Conservation (phyloP, 2,888 invertebrate species). For the Fabriciana adippe region DNA sequence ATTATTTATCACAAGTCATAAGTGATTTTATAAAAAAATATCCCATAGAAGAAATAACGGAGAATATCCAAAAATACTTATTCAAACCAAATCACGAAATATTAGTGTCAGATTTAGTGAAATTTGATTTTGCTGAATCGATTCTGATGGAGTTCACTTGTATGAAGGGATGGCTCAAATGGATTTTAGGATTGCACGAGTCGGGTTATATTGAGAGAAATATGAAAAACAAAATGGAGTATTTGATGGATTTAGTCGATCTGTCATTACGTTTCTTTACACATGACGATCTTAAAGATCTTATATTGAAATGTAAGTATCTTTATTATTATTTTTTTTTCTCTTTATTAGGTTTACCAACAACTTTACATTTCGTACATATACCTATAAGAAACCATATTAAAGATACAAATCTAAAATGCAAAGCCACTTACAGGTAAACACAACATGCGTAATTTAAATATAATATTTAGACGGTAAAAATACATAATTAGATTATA, state of each 20-base stretch:
- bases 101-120: slow-evolving; percentile 40
- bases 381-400: too few relatives aligned
- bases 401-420: too few relatives aligned
- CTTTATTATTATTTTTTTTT: too few relatives aligned
- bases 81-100: slow-evolving; percentile 39
- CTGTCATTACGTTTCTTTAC: slow-evolving; percentile 46
- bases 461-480: too few relatives aligned
- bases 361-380: too few relatives aligned
- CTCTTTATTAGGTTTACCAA: too few relatives aligned
- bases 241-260: slow-evolving; percentile 47
- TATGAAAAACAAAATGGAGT: slow-evolving; percentile 40
- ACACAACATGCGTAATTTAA: too few relatives aligned
- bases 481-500: too few relatives aligned
- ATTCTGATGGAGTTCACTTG: slow-evolving; percentile 19
- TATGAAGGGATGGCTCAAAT: slow-evolving; percentile 23
- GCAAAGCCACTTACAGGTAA: too few relatives aligned
- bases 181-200: slow-evolving; percentile 26
- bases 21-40: slow-evolving; percentile 14
- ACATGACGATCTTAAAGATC: slow-evolving; percentile 40
- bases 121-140: slow-evolving; percentile 40
- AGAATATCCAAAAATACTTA: slow-evolving; percentile 43
- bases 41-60: slow-evolving; percentile 44
- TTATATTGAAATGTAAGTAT: slow-evolving; percentile 5
- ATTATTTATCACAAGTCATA: background rate
- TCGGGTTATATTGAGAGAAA: slow-evolving; percentile 25